Percentiles rank a stretch among this genome's conserved stretches.
Conservation (phyloP, 53 echinoderm and acorn worm species). For the Echinometra lucunter region DNA sequence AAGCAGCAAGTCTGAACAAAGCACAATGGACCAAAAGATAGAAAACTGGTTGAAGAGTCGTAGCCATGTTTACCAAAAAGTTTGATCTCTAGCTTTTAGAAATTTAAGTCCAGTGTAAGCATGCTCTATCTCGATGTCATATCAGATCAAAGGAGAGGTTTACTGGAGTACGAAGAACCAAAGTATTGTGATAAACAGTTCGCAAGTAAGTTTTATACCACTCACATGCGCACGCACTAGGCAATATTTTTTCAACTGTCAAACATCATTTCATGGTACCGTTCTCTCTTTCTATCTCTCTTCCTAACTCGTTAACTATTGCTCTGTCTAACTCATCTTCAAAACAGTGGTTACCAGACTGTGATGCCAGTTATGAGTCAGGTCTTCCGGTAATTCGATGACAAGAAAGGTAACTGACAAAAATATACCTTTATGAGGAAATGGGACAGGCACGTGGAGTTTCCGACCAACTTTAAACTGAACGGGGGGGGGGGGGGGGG, state of each 20-base stretch:
- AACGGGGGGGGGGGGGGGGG: not conserved
- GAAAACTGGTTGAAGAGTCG: constrained; percentile 2
- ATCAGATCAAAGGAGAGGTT: not conserved
- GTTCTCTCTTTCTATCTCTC: not conserved
- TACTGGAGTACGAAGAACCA: not conserved
- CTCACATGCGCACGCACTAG: not conserved
- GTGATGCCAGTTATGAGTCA: constrained; percentile 56
- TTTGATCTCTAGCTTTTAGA: not conserved
- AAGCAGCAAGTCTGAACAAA: not conserved
- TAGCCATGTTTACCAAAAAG: not conserved
- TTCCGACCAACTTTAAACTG: constrained; percentile 11
- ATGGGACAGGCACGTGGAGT: not conserved
- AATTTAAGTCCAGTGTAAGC: not conserved
- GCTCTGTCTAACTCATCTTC: constrained; percentile 21
- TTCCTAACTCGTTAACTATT: not conserved
- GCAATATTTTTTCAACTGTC: not conserved
- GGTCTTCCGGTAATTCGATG: constrained; percentile 37
- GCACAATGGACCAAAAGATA: not conserved
- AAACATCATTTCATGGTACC: not conserved
- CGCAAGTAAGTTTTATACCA: constrained; percentile 3
- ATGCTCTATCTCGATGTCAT: not conserved
- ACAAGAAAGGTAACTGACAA: constrained; percentile 45
- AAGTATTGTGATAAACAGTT: not conserved
- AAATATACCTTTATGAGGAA: constrained; percentile 44
- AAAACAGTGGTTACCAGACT: constrained; percentile 33